Evolutionary conservation across 1,140 invertebrate species (phyloP).

Genomic region (Polyergus mexicanus): DNA sequence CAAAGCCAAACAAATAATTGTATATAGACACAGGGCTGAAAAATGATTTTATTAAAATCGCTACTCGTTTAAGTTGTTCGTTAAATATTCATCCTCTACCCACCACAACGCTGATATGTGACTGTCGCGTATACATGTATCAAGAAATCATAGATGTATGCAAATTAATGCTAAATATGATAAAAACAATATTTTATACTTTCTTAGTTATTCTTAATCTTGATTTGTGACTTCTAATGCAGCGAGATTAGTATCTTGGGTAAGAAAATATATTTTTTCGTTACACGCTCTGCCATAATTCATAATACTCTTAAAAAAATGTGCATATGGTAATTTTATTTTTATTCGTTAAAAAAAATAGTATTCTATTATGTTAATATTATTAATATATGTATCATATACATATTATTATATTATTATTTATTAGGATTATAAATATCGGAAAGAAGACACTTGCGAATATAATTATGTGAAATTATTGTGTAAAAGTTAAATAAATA

Average conservation of each 20-base stretch:
- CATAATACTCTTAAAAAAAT: neutral
- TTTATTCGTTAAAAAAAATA: too few species aligned
- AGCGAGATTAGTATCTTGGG: neutral
- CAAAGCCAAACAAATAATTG: slow-evolving; percentile 25
- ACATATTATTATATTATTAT: too few species aligned
- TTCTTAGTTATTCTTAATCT: slow-evolving; percentile 16
- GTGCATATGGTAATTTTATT: neutral
- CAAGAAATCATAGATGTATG: neutral
- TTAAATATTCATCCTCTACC: slow-evolving; percentile 38
- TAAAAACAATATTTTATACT: neutral
- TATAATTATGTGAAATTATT: neutral
- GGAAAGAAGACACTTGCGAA: too few species aligned
- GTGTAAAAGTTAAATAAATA: slow-evolving; percentile 6
- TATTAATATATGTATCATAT: too few species aligned
- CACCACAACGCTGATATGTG: neutral
- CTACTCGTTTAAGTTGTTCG: neutral
- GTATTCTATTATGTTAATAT: too few species aligned
- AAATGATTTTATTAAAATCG: slow-evolving; percentile 30
- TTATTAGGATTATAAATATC: too few species aligned
- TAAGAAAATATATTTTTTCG: neutral
- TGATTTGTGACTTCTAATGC: neutral
- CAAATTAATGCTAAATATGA: slow-evolving; percentile 13
- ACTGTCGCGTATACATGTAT: too few species aligned
- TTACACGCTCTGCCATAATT: neutral
- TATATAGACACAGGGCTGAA: neutral